Base-by-base conservation (phyloP, 2,113 vertebrate genomes). In the Calyptommatus sinebrachiatus region DNA sequence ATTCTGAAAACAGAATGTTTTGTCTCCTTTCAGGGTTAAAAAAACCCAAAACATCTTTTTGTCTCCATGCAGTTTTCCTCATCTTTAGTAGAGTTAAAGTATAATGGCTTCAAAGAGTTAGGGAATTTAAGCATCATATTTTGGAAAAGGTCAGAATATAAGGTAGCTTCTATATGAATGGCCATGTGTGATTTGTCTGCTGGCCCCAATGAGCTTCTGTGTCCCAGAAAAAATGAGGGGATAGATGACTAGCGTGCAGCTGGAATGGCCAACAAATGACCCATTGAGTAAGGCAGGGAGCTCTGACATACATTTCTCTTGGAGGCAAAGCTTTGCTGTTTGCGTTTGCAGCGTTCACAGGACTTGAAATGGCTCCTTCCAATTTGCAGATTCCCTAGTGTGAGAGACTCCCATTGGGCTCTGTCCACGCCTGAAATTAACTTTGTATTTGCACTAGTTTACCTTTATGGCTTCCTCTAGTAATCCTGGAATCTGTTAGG, bases 181-280 rank as follows among this genome's bases (percentile, higher is more conserved):
- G 53, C 26, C 8, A 28, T 50, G 71, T 79, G 77, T 35, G 53
- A 70, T 78, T 70, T 63, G 66, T 67, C 73, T 65, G 28, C 48
- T 73, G 66, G 16, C 31, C 68, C 62, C 68, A 12, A 65, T n/a
- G 46, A 60, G 31, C 35, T 73, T 31, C 80, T 65, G 72, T 46
- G 46, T 73, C 74, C 71, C 35, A 76, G 26, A 1, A 18, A n/a
- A 65, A 70, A 26, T 26, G 72, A 57, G 82, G 76, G 79, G 71
- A 83, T 79, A 69, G 70, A 73, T 74, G 77, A 73, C 60, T 45
- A 76, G 35, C 65, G 48, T 61, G 70, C 83, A 76, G 73, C 66
- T 65, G 68, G n/a, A 75, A 65, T 67, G 78, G 22, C 45, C 71
- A 78, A 78, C 77, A 83, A 83, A 74, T 35, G 63, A 71, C 50